phyloP scores from a whole-genome alignment of 2,113 vertebrate genomes.

The Heloderma charlesbogerti region DNA sequence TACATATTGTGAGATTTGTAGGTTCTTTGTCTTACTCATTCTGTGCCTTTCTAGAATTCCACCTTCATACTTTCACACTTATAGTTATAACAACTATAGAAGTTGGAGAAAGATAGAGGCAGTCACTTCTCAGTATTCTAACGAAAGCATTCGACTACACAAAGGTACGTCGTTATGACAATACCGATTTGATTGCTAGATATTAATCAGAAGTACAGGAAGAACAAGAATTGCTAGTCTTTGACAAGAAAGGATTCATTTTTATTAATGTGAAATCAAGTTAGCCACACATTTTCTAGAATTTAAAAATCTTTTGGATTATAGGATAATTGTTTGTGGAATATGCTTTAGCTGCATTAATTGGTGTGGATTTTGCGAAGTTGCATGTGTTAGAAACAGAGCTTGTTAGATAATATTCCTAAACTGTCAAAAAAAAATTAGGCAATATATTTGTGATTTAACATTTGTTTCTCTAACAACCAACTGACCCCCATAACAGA shows the following conservation, averaged over 20 bases:
- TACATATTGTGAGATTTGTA: background rate
- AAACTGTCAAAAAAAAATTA: background rate
- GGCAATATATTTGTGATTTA: background rate
- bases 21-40: background rate
- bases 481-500: background rate
- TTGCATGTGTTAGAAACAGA: background rate
- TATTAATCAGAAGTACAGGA: background rate
- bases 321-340: background rate
- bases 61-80: background rate
- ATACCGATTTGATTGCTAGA: background rate
- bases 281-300: background rate
- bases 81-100: background rate
- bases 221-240: background rate
- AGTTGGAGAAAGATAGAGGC: background rate
- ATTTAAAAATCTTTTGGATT: background rate
- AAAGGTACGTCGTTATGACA: background rate
- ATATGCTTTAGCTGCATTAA: background rate
- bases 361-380: background rate
- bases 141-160: too few species aligned
- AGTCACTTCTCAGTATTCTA: background rate
- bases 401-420: background rate
- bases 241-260: background rate
- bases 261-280: background rate
- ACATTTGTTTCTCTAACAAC: background rate
- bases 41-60: background rate